Evolutionary conservation across 1,140 invertebrate species (phyloP), one percentile per base, ranked within the genome.

Genomic region (Gonioctena quinquepunctata): DNA sequence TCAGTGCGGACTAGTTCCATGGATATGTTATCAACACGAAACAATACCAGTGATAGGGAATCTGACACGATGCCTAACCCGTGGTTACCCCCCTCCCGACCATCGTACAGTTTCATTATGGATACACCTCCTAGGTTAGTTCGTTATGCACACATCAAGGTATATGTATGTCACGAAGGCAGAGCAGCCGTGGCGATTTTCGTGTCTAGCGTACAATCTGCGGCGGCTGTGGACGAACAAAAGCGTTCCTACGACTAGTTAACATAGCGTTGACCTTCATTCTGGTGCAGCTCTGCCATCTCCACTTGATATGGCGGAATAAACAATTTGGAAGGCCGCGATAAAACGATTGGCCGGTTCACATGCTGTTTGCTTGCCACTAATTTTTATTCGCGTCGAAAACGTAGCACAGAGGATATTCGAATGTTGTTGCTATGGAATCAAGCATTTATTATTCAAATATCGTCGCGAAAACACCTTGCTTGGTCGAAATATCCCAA

Each of bases 91-190:
- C 61, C 70, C 59, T 66, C 65, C 21, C 48, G 68, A 26, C 66
- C 63, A 7, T 60, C 52, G 13, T 66, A 69, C 56, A 74, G 72
- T 60, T 73, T 74, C 66, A 42, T 74, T 23, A 66, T 75, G 73
- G 75, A 75, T 69, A 66, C 56, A 25, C 70, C 75, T 19, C 69
- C 73, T 69, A 77, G 75, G 75, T 77, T 68, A 70, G 75, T 77
- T 64, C 63, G 11, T 42, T 6, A n/a, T 21, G 22, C 52, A 19
- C 22, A 18, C 11, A 8, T n/a, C n/a, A n/a, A n/a, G n/a, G n/a
- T n/a, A n/a, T n/a, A n/a, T n/a, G n/a, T n/a, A n/a, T n/a, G n/a
- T n/a, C n/a, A n/a, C n/a, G n/a, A n/a, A n/a, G n/a, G n/a, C n/a
- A n/a, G n/a, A n/a, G n/a, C n/a, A n/a, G n/a, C n/a, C n/a, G n/a